These are phyloP conservation scores for Sylvilagus floridanus DNA, from an alignment of 2,797 vertebrate species.

Conservation along the genomic window DNA sequence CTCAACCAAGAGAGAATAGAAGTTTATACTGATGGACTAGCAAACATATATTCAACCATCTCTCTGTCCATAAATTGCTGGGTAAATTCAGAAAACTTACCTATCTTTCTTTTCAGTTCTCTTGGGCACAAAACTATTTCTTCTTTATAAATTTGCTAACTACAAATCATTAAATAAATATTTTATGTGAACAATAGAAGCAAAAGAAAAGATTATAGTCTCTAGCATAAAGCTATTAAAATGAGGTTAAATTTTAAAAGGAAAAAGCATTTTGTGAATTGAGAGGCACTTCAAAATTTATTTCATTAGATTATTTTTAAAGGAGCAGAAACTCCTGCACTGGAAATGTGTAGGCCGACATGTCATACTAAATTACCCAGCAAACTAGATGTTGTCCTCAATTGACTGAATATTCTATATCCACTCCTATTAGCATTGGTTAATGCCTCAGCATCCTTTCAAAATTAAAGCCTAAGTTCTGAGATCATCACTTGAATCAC, in stretches of 20 bases:
- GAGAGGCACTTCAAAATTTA: conserved; percentile 16
- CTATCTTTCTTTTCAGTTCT: neutral
- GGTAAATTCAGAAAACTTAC: conserved; percentile 43
- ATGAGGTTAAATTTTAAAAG: neutral
- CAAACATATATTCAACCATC: neutral
- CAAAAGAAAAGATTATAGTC: conserved; percentile 15
- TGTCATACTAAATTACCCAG: neutral
- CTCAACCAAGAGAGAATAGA: neutral
- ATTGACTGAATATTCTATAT: neutral
- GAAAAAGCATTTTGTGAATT: neutral
- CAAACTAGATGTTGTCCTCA: neutral
- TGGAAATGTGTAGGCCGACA: neutral
- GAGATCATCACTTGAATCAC: neutral
- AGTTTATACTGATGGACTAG: neutral
- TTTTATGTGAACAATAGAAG: neutral
- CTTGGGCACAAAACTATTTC: neutral
- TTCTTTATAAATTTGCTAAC: conserved; percentile 36
- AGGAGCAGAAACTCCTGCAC: neutral
- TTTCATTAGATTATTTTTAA: neutral
- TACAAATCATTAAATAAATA: neutral
- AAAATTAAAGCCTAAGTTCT: neutral
- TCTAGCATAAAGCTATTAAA: neutral
- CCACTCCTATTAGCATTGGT: neutral
- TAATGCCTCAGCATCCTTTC: neutral
- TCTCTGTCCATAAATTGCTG: neutral